phyloP scores from a whole-genome alignment of 2,888 invertebrate species.

The Tetropium fuscum region DNA sequence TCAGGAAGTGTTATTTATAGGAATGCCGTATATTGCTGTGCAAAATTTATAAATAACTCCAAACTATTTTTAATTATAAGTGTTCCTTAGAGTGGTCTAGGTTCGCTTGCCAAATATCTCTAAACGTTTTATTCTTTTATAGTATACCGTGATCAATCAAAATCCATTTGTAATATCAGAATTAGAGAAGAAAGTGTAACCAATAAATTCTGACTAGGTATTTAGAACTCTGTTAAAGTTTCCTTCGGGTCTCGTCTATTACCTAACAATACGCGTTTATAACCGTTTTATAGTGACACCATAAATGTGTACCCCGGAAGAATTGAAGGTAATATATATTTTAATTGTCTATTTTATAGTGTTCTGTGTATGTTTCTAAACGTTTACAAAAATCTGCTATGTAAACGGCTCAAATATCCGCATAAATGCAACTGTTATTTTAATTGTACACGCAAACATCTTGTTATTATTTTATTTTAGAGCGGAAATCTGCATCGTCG shows the following conservation, averaged over 20 bases:
- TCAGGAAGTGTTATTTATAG: conserved; percentile 41
- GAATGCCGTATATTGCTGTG: conserved; percentile 31
- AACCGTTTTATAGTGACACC: neutral
- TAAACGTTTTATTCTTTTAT: no score
- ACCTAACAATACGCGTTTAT: no score
- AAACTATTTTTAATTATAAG: conserved; percentile 31
- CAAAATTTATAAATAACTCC: conserved; percentile 41
- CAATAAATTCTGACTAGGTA: no score
- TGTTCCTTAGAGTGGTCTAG: conserved; percentile 13
- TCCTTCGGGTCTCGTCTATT: no score
- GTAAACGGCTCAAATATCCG: conserved; percentile 46
- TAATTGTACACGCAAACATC: conserved; percentile 53
- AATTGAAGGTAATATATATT: conserved; percentile 62
- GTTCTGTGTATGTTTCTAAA: neutral
- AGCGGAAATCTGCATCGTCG: conserved; percentile 37
- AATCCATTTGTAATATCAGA: no score
- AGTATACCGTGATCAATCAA: no score
- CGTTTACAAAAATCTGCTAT: conserved; percentile 30
- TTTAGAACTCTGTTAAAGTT: no score
- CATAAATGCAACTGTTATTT: conserved; percentile 55
- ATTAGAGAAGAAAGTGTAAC: no score
- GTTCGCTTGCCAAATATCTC: conserved; percentile 15
- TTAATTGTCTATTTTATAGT: conserved; percentile 21
- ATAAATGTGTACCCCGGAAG: conserved; percentile 67
- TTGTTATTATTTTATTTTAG: conserved; percentile 40